Evolutionary conservation across 1,140 invertebrate species (phyloP), one percentile per base, ranked within the genome.

Genomic region (Drosophila sp.): DNA sequence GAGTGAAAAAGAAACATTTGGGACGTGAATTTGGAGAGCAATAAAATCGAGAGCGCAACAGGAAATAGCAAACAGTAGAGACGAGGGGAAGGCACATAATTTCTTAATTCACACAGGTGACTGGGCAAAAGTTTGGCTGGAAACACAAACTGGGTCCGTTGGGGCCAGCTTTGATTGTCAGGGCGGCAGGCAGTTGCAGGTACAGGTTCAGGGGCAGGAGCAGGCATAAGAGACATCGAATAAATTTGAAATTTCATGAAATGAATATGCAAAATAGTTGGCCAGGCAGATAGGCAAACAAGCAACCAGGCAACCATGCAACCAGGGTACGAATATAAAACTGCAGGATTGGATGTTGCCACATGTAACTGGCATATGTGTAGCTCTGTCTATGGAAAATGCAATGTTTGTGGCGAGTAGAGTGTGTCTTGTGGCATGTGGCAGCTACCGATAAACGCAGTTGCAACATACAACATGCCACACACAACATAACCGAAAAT

Each of bases 161-260:
- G 14, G 32, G 16, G 41, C 50, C 66, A 63, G 65, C 41, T 77
- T 66, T 41, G 50, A 34, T 41, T 38, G 18, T 38, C 45, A 38
- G 48, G 59, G 18, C 18, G 25, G 46, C 46, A 50, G 34, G 14
- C n/a, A 21, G n/a, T n/a, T n/a, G n/a, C n/a, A n/a, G n/a, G n/a
- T n/a, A n/a, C n/a, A n/a, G n/a, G n/a, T n/a, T n/a, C n/a, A n/a
- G n/a, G n/a, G n/a, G 18, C 48, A 4, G 11, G 4, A 29, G 11
- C 40, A 50, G 48, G 67, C 78, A 63, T 64, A 80, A 50, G 64
- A 77, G 69, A 81, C 81, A 78, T 81, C 71, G 81, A 81, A 86
- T 86, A 86, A 86, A 86, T 84, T 84, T 86, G 46, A 77, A 83
- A 84, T 87, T 87, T 81, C 82, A 81, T 87, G 82, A 87, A 81